phyloP scores from a whole-genome alignment of 1,140 invertebrate genomes.

The Pogonomyrmex californicus region DNA sequence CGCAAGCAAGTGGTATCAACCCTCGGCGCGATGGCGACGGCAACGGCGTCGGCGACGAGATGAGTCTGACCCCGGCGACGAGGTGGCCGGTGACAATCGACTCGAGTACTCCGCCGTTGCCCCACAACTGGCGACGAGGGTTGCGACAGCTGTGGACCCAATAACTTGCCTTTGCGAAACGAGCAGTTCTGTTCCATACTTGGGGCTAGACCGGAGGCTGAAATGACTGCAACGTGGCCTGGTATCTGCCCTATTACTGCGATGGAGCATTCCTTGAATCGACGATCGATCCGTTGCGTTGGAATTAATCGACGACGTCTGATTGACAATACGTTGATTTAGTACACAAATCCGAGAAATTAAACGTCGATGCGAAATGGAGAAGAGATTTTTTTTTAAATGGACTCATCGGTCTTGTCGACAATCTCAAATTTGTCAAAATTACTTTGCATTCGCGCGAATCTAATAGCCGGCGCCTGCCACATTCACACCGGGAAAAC shows the following conservation, averaged over 20 bases:
- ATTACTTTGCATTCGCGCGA: background rate
- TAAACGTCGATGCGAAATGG: background rate
- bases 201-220: slow-evolving; percentile 1
- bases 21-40: slow-evolving; percentile 74
- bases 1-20: slow-evolving; percentile 78
- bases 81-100: slow-evolving; percentile 86
- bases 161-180: slow-evolving; percentile 82
- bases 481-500: slow-evolving; percentile 24
- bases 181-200: slow-evolving; percentile 29
- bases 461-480: slow-evolving; percentile 9
- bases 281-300: background rate
- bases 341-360: background rate
- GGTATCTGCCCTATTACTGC: slow-evolving; percentile 46
- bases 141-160: slow-evolving; percentile 86
- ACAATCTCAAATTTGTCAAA: slow-evolving; percentile 50
- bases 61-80: slow-evolving; percentile 84
- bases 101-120: slow-evolving; percentile 73
- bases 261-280: background rate
- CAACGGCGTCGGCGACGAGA: slow-evolving; percentile 61
- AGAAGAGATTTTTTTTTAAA: background rate
- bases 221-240: slow-evolving; percentile 57
- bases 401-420: background rate
- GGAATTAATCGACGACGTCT: slow-evolving; percentile 5
- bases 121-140: slow-evolving; percentile 66
- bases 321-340: background rate